phyloP scores from a whole-genome alignment of 1,140 invertebrate species.

The Steinernema khuongi region DNA sequence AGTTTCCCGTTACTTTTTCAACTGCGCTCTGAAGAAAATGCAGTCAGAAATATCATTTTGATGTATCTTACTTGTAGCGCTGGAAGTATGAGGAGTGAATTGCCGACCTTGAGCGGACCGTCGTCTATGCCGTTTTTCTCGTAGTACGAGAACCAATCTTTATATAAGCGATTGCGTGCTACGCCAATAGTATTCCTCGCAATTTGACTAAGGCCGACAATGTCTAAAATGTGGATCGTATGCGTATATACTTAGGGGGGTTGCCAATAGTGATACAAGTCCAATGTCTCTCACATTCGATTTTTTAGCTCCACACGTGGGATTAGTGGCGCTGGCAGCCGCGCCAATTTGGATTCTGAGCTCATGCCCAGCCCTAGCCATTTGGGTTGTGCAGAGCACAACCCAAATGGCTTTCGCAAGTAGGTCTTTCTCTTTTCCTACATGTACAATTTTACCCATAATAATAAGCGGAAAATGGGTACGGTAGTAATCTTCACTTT shows the following conservation, averaged over 20 bases:
- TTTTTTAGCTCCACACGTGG: too few relatives aligned
- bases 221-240: background rate
- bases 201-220: conserved; percentile 4
- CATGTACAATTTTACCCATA: background rate
- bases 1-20: conserved; percentile 25
- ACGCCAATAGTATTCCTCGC: background rate
- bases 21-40: conserved; percentile 25
- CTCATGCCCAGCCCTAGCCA: background rate
- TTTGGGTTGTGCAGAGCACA: background rate
- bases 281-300: too few relatives aligned
- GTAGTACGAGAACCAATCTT: conserved; percentile 34
- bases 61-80: conserved; percentile 26
- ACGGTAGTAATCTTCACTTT: too few relatives aligned
- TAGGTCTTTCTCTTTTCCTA: too few relatives aligned
- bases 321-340: too few relatives aligned
- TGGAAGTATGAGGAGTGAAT: conserved; percentile 28
- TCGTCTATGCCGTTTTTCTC: conserved; percentile 20
- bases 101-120: conserved; percentile 22
- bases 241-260: background rate
- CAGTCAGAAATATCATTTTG: background rate
- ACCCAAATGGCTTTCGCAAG: background rate
- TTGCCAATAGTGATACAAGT: background rate
- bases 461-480: too few relatives aligned
- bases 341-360: background rate
- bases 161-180: background rate